These are phyloP conservation scores for Sakesphorus luctuosus DNA, from an alignment of 2,113 vertebrate species.

Conservation along the genomic window DNA sequence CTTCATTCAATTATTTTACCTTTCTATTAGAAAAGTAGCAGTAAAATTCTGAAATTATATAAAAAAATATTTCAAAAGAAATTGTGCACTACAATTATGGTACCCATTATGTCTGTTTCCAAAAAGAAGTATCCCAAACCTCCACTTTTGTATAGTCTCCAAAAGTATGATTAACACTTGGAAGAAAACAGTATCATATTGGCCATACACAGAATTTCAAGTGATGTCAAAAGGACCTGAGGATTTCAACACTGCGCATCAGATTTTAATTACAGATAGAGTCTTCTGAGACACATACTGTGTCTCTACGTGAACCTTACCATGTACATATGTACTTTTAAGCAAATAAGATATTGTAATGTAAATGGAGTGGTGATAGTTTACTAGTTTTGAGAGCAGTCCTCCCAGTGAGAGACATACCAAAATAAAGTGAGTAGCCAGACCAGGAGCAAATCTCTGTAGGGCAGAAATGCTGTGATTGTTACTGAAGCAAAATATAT, in stretches of 20 bases:
- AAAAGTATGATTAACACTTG: background rate
- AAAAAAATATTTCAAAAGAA: background rate
- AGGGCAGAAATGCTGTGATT: background rate
- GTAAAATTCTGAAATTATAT: background rate
- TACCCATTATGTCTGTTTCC: background rate
- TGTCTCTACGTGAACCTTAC: background rate
- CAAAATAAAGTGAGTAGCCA: slow-evolving; percentile 56
- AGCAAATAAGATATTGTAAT: slow-evolving; percentile 21
- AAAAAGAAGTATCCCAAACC: background rate
- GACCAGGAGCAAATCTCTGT: background rate
- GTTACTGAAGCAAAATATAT: background rate
- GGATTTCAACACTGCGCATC: background rate
- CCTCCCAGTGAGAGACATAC: slow-evolving; percentile 16
- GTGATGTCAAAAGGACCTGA: background rate
- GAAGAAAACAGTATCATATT: background rate
- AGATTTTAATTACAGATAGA: background rate
- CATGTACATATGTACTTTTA: background rate
- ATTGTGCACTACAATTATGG: background rate
- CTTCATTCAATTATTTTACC: background rate
- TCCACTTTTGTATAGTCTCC: background rate
- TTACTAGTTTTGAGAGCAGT: slow-evolving; percentile 12
- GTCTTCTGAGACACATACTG: background rate
- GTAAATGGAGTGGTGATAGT: slow-evolving; percentile 25
- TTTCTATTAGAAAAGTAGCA: background rate
- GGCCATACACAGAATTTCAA: background rate